A percentile compares a stretch with the other conserved stretches of the same genome.
phyloP scores from a whole-genome alignment of 2,113 vertebrate species.

The Plestiodon gilberti region DNA sequence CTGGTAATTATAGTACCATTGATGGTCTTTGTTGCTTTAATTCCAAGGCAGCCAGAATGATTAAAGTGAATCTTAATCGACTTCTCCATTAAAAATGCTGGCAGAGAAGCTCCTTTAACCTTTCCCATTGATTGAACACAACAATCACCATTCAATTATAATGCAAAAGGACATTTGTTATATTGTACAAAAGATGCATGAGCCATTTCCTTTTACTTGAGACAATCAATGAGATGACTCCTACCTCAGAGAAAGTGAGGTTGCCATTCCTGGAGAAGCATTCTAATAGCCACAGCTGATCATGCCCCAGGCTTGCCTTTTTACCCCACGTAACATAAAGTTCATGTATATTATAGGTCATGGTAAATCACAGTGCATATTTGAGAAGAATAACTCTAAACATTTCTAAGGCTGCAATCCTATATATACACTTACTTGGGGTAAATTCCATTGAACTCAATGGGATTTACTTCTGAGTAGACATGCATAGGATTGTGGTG shows the following conservation, averaged over 20 bases:
- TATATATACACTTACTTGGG: too few species aligned
- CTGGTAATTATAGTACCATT: slow-evolving; percentile 95
- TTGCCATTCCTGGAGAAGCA: slow-evolving; percentile 69
- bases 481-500: too few species aligned
- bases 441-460: too few species aligned
- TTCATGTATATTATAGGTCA: too few species aligned
- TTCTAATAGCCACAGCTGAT: slow-evolving; percentile 70
- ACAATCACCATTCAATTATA: slow-evolving; percentile 99
- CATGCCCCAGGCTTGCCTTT: slow-evolving; percentile 23
- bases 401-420: not conserved
- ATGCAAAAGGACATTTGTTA: slow-evolving; percentile 99
- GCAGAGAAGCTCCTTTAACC: slow-evolving; percentile 98
- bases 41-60: slow-evolving; percentile 97
- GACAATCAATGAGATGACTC: slow-evolving; percentile 95
- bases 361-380: not conserved
- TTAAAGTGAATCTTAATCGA: slow-evolving; percentile 99
- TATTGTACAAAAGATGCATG: slow-evolving; percentile 97
- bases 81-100: slow-evolving; percentile 99
- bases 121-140: slow-evolving; percentile 99
- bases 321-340: slow-evolving; percentile 10
- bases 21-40: slow-evolving; percentile 95
- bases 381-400: not conserved
- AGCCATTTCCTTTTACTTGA: slow-evolving; percentile 95
- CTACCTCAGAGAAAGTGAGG: slow-evolving; percentile 81
- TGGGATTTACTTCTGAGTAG: too few species aligned